Conservation (phyloP, 2,113 vertebrate species). For the Heptranchias perlo region DNA sequence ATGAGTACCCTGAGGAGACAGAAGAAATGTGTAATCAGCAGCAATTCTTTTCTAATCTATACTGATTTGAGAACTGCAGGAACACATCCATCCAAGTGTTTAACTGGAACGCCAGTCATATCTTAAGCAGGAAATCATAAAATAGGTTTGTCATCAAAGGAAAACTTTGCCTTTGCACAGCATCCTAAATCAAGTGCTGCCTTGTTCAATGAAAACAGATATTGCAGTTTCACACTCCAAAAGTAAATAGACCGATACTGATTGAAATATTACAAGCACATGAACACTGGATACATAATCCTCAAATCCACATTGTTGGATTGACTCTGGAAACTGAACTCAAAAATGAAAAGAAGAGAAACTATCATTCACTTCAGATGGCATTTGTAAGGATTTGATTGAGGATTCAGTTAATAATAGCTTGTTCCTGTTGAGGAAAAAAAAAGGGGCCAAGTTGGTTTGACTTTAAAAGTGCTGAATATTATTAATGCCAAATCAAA, state of each 20-base stretch:
- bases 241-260: not conserved
- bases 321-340: not conserved
- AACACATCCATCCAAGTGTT: not conserved
- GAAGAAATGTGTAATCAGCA: not conserved
- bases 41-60: not conserved
- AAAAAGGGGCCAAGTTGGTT: too few relatives aligned
- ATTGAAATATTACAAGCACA: not conserved
- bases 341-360: not conserved
- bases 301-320: not conserved
- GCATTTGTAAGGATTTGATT: too few relatives aligned
- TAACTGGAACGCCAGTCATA: not conserved
- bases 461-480: too few relatives aligned
- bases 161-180: not conserved
- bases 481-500: too few relatives aligned
- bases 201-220: not conserved
- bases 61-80: not conserved
- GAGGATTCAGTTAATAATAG: too few relatives aligned
- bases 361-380: not conserved
- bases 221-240: not conserved
- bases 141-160: not conserved
- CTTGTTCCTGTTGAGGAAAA: too few relatives aligned
- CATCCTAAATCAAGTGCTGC: not conserved
- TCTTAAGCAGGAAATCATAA: not conserved
- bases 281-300: not conserved
- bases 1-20: conserved; percentile 70